Evolutionary conservation across 2,113 vertebrate genomes (phyloP), one percentile per base, ranked within the genome.

Genomic region (Entosphenus tridentatus): DNA sequence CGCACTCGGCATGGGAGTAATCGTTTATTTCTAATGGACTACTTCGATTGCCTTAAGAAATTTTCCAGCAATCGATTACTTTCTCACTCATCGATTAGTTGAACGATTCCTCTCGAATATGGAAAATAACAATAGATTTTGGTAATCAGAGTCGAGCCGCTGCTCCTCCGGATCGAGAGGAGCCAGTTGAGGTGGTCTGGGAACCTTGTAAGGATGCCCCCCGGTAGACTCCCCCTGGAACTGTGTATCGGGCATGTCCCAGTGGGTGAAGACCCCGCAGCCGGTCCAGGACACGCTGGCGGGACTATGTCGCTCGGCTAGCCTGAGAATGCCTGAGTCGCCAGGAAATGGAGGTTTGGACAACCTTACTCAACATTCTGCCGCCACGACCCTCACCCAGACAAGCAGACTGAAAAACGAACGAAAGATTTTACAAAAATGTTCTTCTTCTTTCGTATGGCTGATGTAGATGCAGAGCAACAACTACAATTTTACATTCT

Each of bases 81-180:
- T 62, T 62, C 7, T 62, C 18, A 14, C 13, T 62, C 13, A 62
- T 62, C 13, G 58, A 62, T 6, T 62, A 13, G 58, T 62, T 18
- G 58, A 62, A 62, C 58, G 18, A 62, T 62, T 62, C 13, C 58
- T 62, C 58, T 62, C 58, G 18, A 62, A 62, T 62, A 62, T 62
- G 58, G 58, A 62, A 62, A 62, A 62, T 62, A 62, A 62, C 13
- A 62, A 62, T 62, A 17, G 58, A 13, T 62, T 62, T 62, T 3
- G 18, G 18, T 62, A 17, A 62, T 14, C 18, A 62, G 58, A 62
- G 18, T 62, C 13, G 58, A 17, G 18, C 58, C 13, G 58, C 4
- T 62, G 13, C 13, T 18, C 13, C 18, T 14, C 18, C 13, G 13
- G 58, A 14, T 18, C 58, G 18, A 62, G 58, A 62, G 18, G 13